phyloP scores from a whole-genome alignment of 2,797 vertebrate genomes.

The Mus spretus region DNA sequence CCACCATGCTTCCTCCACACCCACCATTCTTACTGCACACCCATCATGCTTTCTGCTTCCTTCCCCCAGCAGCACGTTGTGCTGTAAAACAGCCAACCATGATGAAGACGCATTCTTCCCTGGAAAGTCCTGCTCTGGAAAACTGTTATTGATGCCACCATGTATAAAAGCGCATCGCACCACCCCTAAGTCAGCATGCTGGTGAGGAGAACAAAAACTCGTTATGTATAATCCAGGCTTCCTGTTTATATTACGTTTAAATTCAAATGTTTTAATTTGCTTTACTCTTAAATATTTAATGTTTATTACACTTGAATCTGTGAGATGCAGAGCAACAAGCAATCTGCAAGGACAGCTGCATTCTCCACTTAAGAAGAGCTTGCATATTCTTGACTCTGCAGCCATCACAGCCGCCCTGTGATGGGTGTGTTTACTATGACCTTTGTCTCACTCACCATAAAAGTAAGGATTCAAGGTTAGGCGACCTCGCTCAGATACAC shows the following conservation, averaged over 20 bases:
- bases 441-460: neutral
- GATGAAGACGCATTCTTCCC: neutral
- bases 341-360: neutral
- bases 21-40: neutral
- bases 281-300: slow-evolving; percentile 79
- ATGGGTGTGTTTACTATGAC: neutral
- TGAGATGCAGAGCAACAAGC: slow-evolving; percentile 56
- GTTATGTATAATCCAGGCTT: slow-evolving; percentile 28
- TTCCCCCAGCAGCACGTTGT: rapidly evolving
- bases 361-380: neutral
- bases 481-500: neutral
- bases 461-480: neutral
- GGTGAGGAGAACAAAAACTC: slow-evolving; percentile 57
- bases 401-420: neutral
- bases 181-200: slow-evolving; percentile 50
- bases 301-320: slow-evolving; percentile 62
- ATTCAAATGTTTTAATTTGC: slow-evolving; percentile 72
- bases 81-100: neutral
- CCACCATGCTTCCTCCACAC: neutral
- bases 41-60: neutral
- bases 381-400: neutral
- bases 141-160: slow-evolving; percentile 31
- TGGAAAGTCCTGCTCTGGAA: slow-evolving; percentile 28
- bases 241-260: slow-evolving; percentile 60
- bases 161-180: slow-evolving; percentile 34